A percentile compares a stretch with the other conserved stretches of the same genome.
Conservation (phyloP, 2,888 invertebrate species). For the Epicampocera succincta region DNA sequence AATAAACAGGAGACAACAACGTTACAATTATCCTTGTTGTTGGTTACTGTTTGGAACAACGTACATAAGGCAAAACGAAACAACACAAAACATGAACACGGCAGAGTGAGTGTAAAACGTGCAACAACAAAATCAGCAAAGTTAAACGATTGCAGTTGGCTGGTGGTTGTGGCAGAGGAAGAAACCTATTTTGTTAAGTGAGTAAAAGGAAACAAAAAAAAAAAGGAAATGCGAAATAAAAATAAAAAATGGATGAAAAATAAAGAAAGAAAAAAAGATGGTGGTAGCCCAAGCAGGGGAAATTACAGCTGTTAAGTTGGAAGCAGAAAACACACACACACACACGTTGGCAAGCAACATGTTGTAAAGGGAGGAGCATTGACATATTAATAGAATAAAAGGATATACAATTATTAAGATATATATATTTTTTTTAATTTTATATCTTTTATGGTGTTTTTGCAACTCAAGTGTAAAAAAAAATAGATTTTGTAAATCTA, state of each 20-base stretch:
- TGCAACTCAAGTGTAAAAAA: too few relatives aligned
- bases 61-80: constrained; percentile 43
- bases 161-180: constrained; percentile 63
- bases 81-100: constrained; percentile 16
- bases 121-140: constrained; percentile 12
- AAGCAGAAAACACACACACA: not conserved
- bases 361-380: constrained; percentile 64
- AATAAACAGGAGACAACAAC: constrained; percentile 55
- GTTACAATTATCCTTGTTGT: constrained; percentile 41
- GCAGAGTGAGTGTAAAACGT: constrained; percentile 29
- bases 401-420: not conserved
- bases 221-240: constrained; percentile 9
- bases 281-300: constrained; percentile 47
- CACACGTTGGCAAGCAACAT: constrained; percentile 39
- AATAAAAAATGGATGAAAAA: constrained; percentile 34
- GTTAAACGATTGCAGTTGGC: constrained; percentile 26
- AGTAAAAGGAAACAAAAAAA: constrained; percentile 21
- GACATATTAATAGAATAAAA: not conserved
- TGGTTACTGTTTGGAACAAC: constrained; percentile 20
- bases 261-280: constrained; percentile 47
- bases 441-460: too few relatives aligned
- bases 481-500: too few relatives aligned
- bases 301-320: constrained; percentile 45
- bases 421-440: not conserved
- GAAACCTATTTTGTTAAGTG: constrained; percentile 55